phyloP scores from a whole-genome alignment of 64 coral and sea anemone genomes.

The Dendronephthya gigantea region DNA sequence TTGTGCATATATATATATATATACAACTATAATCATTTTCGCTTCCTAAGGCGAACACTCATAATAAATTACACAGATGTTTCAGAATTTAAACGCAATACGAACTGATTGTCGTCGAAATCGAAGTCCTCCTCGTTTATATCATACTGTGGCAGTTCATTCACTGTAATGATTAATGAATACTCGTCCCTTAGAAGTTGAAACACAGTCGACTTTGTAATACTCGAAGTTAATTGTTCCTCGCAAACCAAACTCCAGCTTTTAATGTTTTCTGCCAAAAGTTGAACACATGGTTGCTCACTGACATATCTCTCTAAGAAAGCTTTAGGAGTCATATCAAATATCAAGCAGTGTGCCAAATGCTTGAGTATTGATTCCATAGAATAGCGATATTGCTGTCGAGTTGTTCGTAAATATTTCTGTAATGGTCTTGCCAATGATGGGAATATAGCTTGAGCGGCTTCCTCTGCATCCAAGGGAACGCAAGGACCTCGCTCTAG shows the following conservation, averaged over 20 bases:
- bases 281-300: slow-evolving; percentile 85
- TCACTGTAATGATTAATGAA: slow-evolving; percentile 71
- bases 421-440: slow-evolving; percentile 93
- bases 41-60: not conserved
- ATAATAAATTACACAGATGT: slow-evolving; percentile 64
- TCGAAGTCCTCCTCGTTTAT: slow-evolving; percentile 87
- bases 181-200: slow-evolving; percentile 75
- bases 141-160: slow-evolving; percentile 60
- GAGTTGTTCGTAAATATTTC: slow-evolving; percentile 89
- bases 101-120: slow-evolving; percentile 98
- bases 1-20: too few relatives aligned
- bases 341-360: slow-evolving; percentile 87
- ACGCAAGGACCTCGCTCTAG: slow-evolving; percentile 88
- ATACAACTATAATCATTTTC: not conserved
- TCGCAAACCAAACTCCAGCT: slow-evolving; percentile 97
- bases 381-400: slow-evolving; percentile 84
- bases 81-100: slow-evolving; percentile 79
- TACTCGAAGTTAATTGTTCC: slow-evolving; percentile 74
- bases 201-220: slow-evolving; percentile 85
- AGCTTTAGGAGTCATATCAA: slow-evolving; percentile 95
- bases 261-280: slow-evolving; percentile 40
- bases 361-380: slow-evolving; percentile 98
- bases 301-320: slow-evolving; percentile 89
- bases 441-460: slow-evolving; percentile 89
- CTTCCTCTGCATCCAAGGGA: slow-evolving; percentile 96